phyloP scores from a whole-genome alignment of 1,140 invertebrate genomes.

The Cydia splendana region DNA sequence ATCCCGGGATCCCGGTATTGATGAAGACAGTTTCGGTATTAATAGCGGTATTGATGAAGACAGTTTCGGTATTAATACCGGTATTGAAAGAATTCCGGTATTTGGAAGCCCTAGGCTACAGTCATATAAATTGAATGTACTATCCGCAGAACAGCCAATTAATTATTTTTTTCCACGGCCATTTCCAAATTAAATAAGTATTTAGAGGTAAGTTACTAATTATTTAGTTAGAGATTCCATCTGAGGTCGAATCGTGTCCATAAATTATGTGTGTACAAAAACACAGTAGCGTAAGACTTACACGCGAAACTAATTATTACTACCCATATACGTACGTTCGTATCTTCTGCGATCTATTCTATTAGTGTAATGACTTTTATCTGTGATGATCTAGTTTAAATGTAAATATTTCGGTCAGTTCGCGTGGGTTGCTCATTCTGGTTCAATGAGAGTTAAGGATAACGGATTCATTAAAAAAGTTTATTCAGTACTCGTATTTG shows the following conservation, averaged over 20 bases:
- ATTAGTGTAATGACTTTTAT: slow-evolving; percentile 1
- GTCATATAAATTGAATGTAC: not conserved
- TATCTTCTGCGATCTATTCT: slow-evolving; percentile 8
- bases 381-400: slow-evolving; percentile 17
- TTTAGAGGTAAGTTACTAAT: not conserved
- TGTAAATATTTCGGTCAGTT: slow-evolving; percentile 16
- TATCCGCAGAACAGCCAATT: slow-evolving; percentile 1
- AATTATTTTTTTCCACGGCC: not conserved
- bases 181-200: slow-evolving; percentile 20
- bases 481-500: not conserved
- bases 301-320: slow-evolving; percentile 23
- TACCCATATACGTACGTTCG: not conserved
- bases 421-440: slow-evolving; percentile 21
- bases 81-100: too few species aligned
- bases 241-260: slow-evolving; percentile 10
- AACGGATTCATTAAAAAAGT: slow-evolving; percentile 1
- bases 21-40: too few species aligned
- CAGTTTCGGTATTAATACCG: too few species aligned
- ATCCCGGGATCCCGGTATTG: too few species aligned
- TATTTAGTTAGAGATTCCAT: not conserved
- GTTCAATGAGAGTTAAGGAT: slow-evolving; percentile 21
- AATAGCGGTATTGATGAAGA: too few species aligned
- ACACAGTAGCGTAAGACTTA: slow-evolving; percentile 10
- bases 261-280: not conserved
- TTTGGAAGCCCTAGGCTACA: too few species aligned